A percentile compares a stretch with the other conserved stretches of the same genome.
These are phyloP conservation scores for Gryon sp. DNA, from an alignment of 1,140 invertebrate species.

Conservation along the genomic window DNA sequence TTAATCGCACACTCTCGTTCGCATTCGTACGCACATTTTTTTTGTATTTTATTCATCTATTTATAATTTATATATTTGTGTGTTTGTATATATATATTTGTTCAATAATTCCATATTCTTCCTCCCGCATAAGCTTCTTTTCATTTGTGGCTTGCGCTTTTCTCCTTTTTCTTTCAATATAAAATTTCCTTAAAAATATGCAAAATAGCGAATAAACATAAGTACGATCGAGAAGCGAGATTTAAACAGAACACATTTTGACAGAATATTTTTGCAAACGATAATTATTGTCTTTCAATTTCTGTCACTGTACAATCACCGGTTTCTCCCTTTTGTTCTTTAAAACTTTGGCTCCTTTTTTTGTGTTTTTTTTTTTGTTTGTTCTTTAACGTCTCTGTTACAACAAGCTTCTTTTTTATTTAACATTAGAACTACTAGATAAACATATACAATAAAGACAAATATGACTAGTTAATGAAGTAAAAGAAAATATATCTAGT, in stretches of 20 bases:
- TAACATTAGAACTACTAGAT: constrained; percentile 44
- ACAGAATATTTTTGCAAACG: constrained; percentile 10
- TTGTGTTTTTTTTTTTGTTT: too few species aligned
- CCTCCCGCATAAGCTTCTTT: constrained; percentile 14
- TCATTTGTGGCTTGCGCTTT: constrained; percentile 43
- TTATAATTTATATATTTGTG: constrained; percentile 39
- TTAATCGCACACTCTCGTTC: constrained; percentile 28
- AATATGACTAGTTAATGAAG: constrained; percentile 38
- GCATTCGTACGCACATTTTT: constrained; percentile 53
- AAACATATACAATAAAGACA: background rate
- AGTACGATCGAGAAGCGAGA: constrained; percentile 55
- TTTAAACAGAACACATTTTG: constrained; percentile 21
- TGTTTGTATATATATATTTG: constrained; percentile 21
- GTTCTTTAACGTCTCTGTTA: background rate
- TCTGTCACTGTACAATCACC: background rate
- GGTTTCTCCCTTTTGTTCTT: background rate
- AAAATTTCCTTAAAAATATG: constrained; percentile 41
- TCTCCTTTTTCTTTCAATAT: background rate
- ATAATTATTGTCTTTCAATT: constrained; percentile 31
- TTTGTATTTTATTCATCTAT: constrained; percentile 37
- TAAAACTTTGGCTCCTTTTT: background rate
- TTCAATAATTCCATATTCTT: constrained; percentile 23
- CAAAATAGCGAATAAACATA: constrained; percentile 61
- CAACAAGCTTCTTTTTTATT: constrained; percentile 1
- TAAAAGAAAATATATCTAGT: constrained; percentile 7